phyloP scores from a whole-genome alignment of 2,888 invertebrate species.

The Horisme vitalbata region DNA sequence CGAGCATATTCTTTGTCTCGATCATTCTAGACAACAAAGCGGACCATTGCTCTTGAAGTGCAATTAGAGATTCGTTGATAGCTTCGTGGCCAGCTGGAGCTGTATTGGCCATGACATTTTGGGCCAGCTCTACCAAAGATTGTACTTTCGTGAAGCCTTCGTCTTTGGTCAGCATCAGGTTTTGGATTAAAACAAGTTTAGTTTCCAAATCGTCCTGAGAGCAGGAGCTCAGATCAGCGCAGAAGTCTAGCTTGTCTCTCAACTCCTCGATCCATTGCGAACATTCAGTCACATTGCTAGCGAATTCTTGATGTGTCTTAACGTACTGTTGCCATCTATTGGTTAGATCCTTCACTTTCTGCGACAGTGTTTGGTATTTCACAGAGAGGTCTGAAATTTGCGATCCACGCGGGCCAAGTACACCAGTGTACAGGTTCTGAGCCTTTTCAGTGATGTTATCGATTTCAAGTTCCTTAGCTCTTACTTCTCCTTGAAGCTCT shows the following conservation, averaged over 20 bases:
- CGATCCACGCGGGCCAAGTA: constrained; percentile 88
- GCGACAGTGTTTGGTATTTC: constrained; percentile 94
- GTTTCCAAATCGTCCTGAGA: constrained; percentile 93
- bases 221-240: constrained; percentile 90
- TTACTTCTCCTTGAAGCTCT: constrained; percentile 92
- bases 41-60: constrained; percentile 96
- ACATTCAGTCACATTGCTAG: constrained; percentile 90
- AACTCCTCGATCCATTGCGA: constrained; percentile 92
- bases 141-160: constrained; percentile 95
- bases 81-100: constrained; percentile 93
- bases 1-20: constrained; percentile 93
- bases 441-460: constrained; percentile 96
- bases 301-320: constrained; percentile 93
- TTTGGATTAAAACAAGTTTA: constrained; percentile 92
- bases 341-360: constrained; percentile 95
- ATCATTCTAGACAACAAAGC: constrained; percentile 93
- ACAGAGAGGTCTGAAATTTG: constrained; percentile 95
- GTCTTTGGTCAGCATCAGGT: constrained; percentile 94
- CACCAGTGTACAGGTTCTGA: constrained; percentile 90
- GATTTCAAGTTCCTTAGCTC: constrained; percentile 95
- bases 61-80: constrained; percentile 91
- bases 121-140: constrained; percentile 94
- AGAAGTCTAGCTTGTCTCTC: constrained; percentile 92
- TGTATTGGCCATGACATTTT: constrained; percentile 94
- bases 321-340: constrained; percentile 97